Conservation (phyloP, 2,113 vertebrate genomes). For the Dascyllus trimaculatus region DNA sequence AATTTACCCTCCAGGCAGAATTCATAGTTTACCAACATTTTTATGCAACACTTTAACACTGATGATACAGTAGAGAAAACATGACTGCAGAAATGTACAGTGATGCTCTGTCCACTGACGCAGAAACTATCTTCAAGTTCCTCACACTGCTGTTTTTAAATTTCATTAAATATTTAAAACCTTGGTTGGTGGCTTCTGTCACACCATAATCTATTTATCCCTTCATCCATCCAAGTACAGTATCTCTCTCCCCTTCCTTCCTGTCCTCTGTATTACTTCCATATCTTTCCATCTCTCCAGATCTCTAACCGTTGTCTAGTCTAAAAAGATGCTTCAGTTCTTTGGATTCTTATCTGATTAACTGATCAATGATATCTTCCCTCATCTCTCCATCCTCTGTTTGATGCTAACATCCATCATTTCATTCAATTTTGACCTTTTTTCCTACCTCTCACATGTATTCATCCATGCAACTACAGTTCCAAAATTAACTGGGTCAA, state of each 20-base stretch:
- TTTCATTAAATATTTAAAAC: slow-evolving; percentile 62
- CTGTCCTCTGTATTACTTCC: not conserved
- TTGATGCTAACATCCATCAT: slow-evolving; percentile 7
- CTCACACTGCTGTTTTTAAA: slow-evolving; percentile 53
- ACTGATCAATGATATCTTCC: slow-evolving; percentile 8
- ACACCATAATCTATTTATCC: slow-evolving; percentile 30
- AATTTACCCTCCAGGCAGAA: not conserved
- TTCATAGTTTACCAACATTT: slow-evolving; percentile 13
- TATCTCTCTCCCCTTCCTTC: not conserved
- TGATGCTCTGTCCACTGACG: slow-evolving; percentile 29
- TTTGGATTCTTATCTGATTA: slow-evolving; percentile 30
- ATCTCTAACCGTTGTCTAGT: not conserved
- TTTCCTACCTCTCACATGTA: not conserved
- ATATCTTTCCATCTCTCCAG: not conserved
- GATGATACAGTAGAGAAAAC: slow-evolving; percentile 11
- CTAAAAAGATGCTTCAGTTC: slow-evolving; percentile 1
- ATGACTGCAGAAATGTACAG: slow-evolving; percentile 28
- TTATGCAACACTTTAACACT: not conserved
- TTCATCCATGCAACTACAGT: not conserved
- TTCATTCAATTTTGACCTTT: slow-evolving; percentile 13
- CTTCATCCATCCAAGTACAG: slow-evolving; percentile 2
- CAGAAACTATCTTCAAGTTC: slow-evolving; percentile 29
- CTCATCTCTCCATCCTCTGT: slow-evolving; percentile 6
- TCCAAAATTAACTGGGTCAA: slow-evolving; percentile 30
- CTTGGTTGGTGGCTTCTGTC: slow-evolving; percentile 34